Conservation (phyloP, 2,888 invertebrate species). For the Phyllotreta cruciferae region DNA sequence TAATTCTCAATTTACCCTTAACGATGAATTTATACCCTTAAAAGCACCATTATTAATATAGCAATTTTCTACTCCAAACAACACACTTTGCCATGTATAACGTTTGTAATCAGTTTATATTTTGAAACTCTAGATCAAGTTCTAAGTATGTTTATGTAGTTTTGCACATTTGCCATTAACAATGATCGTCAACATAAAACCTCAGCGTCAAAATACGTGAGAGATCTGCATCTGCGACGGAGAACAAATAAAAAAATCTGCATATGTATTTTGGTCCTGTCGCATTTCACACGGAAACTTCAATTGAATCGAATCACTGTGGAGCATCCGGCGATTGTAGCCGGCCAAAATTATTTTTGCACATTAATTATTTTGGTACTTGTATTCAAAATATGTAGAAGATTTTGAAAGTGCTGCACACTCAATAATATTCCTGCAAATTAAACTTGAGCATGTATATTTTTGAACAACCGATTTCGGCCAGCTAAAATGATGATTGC, state of each 20-base stretch:
- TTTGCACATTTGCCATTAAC: conserved; percentile 1
- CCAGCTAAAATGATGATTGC: no score
- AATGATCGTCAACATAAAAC: conserved; percentile 2
- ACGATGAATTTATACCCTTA: no score
- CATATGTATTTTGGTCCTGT: conserved; percentile 10
- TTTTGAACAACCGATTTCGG: no score
- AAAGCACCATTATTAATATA: no score
- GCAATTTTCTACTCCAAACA: no score
- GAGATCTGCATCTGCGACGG: background rate
- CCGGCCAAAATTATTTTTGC: background rate
- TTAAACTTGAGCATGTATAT: no score
- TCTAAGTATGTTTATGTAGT: background rate
- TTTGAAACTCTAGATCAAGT: background rate
- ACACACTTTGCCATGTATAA: no score
- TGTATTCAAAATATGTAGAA: no score
- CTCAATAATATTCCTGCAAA: no score
- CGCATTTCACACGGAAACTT: conserved; percentile 6
- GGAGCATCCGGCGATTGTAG: background rate
- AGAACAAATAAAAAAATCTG: background rate
- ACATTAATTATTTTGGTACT: no score
- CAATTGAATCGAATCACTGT: background rate
- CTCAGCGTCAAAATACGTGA: background rate
- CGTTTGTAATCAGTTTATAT: conserved; percentile 3
- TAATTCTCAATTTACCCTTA: no score
- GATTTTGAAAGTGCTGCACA: no score